Evolutionary conservation across 2,113 vertebrate species (phyloP), one percentile per base, ranked within the genome.

Genomic region (Heliornis fulica): DNA sequence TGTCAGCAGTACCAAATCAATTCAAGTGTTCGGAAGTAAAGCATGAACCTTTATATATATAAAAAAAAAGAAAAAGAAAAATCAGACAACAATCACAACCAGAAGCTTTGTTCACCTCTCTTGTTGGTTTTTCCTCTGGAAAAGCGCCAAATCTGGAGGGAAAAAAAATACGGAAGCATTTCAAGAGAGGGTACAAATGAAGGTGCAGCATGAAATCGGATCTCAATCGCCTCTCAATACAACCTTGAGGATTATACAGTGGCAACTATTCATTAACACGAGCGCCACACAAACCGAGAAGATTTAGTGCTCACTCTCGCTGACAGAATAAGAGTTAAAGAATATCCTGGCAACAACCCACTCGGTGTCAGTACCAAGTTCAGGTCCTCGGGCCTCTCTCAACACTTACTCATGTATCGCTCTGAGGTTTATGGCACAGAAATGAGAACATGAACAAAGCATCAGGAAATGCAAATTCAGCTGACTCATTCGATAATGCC

Each of bases 321-420:
- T 78, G 76, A 69, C 89, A 92, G 80, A 77, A 71, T 11, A 8
- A 68, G 65, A 90, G 60, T 15, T 90, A 87, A 23, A 83, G 54
- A 92, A 95, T 50, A 86, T 6, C 80, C 91, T 96, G 96, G 94
- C 94, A 97, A 61, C 25, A 41, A 69, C 87, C 86, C 94, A 95
- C n/a, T 12, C 0, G 4, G 89, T 71, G 89, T 72, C 95, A 93
- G 72, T 36, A 31, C 89, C 80, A 69, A 13, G 81, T n/a, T 43
- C 92, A 75, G 87, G 19, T 79, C 87, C 80, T 87, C 69, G 84
- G n/a, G 70, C 74, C 84, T 76, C 95, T 84, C 93, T 94, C 91
- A 82, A 34, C 84, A 57, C 89, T 76, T 94, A 53, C 91, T 95
- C 93, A 29, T 17, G 69, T 89, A 31, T 94, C 72, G 0, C 70